Evolutionary conservation across 2,113 vertebrate genomes (phyloP).

Genomic region (Poecile atricapillus): DNA sequence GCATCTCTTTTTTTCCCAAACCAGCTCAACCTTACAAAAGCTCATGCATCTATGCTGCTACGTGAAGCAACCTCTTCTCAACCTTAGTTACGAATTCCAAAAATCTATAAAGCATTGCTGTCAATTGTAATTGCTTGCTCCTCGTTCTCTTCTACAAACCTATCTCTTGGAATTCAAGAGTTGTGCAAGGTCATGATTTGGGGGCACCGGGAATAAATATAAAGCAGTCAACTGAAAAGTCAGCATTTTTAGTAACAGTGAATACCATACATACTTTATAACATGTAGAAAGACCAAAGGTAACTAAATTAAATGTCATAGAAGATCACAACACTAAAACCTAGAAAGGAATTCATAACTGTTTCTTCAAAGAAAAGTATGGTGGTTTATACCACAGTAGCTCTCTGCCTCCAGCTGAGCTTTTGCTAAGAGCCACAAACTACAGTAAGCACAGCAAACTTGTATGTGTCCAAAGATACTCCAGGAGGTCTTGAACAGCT

Average conservation of each 20-base stretch:
- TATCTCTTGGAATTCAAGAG: not conserved
- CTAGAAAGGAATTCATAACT: not conserved
- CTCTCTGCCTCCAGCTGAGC: not conserved
- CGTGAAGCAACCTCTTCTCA: not conserved
- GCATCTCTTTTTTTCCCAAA: not conserved
- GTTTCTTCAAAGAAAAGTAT: not conserved
- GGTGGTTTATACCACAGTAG: not conserved
- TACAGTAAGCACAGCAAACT: not conserved
- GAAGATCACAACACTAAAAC: not conserved
- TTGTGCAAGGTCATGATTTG: not conserved
- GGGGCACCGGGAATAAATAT: not conserved
- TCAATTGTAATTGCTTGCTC: not conserved
- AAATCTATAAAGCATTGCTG: not conserved
- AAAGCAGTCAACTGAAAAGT: not conserved
- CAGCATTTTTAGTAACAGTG: not conserved
- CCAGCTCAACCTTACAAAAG: not conserved
- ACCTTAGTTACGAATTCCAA: not conserved
- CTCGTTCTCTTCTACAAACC: not conserved
- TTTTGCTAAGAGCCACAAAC: not conserved
- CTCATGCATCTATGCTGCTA: not conserved
- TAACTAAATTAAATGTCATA: not conserved
- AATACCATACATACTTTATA: not conserved
- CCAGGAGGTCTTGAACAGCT: not conserved
- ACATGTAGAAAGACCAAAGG: not conserved
- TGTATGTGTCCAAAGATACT: not conserved